These are phyloP conservation scores for Brevimyrus niger DNA, from an alignment of 2,113 vertebrate species.

Conservation along the genomic window DNA sequence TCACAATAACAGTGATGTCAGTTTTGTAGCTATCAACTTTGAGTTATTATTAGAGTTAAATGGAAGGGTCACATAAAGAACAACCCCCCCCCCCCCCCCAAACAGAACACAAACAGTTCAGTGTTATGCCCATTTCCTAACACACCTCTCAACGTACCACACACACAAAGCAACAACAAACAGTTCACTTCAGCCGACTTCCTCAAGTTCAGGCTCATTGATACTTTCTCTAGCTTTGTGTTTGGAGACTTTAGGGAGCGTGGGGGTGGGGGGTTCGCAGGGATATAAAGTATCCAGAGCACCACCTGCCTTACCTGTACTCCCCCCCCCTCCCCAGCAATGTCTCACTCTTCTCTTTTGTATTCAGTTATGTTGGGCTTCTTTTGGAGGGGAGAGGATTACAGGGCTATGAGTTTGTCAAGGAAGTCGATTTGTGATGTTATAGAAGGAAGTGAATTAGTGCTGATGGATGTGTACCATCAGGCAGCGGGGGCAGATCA, in stretches of 20 bases:
- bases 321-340: neutral
- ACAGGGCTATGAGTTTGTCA: neutral
- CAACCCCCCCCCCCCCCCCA: neutral
- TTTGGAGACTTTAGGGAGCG: neutral
- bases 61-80: no score
- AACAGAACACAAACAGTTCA: neutral
- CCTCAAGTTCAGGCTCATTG: neutral
- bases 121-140: neutral
- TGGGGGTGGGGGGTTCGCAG: slow-evolving; percentile 24
- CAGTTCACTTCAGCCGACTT: neutral
- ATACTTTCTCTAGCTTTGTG: neutral
- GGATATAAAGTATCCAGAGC: slow-evolving; percentile 26
- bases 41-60: neutral
- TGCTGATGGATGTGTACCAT: neutral
- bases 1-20: neutral
- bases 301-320: slow-evolving; percentile 5
- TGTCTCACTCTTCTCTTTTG: neutral
- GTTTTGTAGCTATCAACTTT: neutral
- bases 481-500: neutral
- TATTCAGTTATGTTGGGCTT: neutral
- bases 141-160: neutral
- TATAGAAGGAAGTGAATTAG: neutral
- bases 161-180: neutral
- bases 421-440: neutral
- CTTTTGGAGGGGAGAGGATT: neutral